phyloP scores from a whole-genome alignment of 2,888 invertebrate genomes.

The Oscheius myriophilus region DNA sequence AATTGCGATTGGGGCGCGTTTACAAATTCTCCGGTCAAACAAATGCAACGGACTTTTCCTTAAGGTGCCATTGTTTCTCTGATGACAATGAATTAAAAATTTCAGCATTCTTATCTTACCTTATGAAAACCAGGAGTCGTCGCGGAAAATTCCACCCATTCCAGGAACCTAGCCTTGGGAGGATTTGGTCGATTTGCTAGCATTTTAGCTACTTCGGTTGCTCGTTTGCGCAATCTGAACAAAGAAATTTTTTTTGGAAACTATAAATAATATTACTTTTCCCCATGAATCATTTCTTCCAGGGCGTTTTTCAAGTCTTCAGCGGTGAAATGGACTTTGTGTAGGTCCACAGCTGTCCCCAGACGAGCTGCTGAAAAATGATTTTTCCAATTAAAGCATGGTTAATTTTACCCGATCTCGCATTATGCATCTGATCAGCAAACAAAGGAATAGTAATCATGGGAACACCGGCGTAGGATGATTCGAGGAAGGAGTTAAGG shows the following conservation, averaged over 20 bases:
- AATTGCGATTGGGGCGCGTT: no score
- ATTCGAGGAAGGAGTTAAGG: conserved; percentile 48
- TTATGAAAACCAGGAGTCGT: conserved; percentile 39
- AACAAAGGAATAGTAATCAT: conserved; percentile 47
- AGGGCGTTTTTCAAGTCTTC: background rate
- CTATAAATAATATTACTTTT: no score
- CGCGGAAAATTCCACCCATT: conserved; percentile 48
- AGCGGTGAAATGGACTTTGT: conserved; percentile 4
- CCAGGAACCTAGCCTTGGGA: conserved; percentile 38
- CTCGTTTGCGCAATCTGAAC: conserved; percentile 1
- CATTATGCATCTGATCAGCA: conserved; percentile 50
- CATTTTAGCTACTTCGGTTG: conserved; percentile 16
- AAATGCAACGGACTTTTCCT: no score
- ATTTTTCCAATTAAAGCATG: background rate
- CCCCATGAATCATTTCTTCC: conserved; percentile 3
- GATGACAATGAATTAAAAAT: no score
- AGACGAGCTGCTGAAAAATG: conserved; percentile 14
- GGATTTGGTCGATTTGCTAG: conserved; percentile 32
- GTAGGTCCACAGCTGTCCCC: conserved; percentile 8
- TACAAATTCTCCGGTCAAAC: no score
- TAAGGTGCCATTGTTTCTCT: no score
- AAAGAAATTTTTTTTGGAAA: no score
- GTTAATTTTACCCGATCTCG: conserved; percentile 31
- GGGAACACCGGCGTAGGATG: conserved; percentile 44
- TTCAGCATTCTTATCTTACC: no score